phyloP scores from a whole-genome alignment of 2,113 vertebrate genomes.

The Solenodon paradoxus region DNA sequence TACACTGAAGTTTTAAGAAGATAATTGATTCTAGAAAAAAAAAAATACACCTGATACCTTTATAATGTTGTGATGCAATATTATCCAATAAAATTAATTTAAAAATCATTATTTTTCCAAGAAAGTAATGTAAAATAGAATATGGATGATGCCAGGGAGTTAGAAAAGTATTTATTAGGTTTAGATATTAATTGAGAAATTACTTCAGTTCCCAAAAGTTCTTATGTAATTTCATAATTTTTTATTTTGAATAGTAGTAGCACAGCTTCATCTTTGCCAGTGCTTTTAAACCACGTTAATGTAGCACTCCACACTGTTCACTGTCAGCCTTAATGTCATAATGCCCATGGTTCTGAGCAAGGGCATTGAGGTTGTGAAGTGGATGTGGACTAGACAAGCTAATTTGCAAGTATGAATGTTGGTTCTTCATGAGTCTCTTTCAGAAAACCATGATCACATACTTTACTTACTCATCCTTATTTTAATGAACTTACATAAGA shows the following conservation, averaged over 20 bases:
- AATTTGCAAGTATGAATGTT: rapidly evolving
- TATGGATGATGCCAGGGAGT: neutral
- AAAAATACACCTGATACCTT: no score
- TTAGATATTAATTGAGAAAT: neutral
- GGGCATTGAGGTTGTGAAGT: neutral
- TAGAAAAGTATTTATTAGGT: neutral
- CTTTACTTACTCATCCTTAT: neutral
- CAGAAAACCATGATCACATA: rapidly evolving
- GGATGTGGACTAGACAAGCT: neutral
- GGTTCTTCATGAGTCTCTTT: neutral
- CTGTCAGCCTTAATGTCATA: neutral
- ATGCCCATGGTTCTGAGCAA: neutral
- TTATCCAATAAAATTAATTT: no score
- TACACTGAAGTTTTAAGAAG: no score
- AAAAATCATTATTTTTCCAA: no score
- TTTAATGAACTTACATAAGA: neutral
- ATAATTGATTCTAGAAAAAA: neutral
- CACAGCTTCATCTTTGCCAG: neutral
- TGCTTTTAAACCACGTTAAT: neutral
- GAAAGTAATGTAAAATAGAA: neutral
- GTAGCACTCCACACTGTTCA: neutral
- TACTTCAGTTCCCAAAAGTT: neutral
- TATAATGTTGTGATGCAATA: no score
- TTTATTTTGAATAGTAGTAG: neutral
- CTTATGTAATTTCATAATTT: neutral